Conservation (phyloP, 2,113 vertebrate genomes). For the Tympanuchus pallidicinctus region DNA sequence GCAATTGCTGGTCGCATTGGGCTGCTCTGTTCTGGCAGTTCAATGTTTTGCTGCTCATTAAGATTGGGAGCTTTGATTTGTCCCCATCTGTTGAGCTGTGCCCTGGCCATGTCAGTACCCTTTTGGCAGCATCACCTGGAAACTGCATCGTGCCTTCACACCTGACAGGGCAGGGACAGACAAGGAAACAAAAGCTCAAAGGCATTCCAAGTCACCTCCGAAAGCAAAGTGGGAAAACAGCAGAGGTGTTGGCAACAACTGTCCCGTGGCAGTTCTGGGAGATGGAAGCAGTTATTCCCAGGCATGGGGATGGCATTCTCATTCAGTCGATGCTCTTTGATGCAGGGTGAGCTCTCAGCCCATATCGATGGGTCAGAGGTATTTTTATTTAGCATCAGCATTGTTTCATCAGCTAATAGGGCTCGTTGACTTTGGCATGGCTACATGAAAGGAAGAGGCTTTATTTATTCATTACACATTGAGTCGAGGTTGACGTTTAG, state of each 20-base stretch:
- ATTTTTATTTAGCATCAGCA: constrained; percentile 64
- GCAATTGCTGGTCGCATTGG: constrained; percentile 10
- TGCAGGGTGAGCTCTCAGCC: constrained; percentile 49
- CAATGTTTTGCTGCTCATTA: background rate
- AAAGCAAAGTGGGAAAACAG: background rate
- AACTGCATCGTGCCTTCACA: constrained; percentile 68
- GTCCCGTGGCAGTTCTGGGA: background rate
- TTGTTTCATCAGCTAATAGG: constrained; percentile 64
- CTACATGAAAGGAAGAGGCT: constrained; percentile 35
- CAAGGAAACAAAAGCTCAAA: constrained; percentile 57
- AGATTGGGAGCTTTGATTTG: background rate
- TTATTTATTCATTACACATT: constrained; percentile 65
- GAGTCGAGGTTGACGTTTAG: constrained; percentile 22
- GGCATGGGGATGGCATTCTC: background rate
- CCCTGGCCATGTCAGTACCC: constrained; percentile 4
- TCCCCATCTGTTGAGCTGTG: background rate
- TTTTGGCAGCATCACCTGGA: constrained; percentile 62
- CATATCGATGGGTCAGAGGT: constrained; percentile 52
- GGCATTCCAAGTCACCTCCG: background rate
- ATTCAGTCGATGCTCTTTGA: constrained; percentile 21
- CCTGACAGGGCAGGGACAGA: constrained; percentile 49
- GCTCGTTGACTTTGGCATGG: constrained; percentile 50
- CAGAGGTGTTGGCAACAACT: background rate
- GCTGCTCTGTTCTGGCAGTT: background rate
- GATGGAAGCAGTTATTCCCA: background rate